Percentiles rank a stretch among this genome's conserved stretches.
These are phyloP conservation scores for Ophion slaviceki DNA, from an alignment of 2,888 invertebrate species.

Conservation along the genomic window DNA sequence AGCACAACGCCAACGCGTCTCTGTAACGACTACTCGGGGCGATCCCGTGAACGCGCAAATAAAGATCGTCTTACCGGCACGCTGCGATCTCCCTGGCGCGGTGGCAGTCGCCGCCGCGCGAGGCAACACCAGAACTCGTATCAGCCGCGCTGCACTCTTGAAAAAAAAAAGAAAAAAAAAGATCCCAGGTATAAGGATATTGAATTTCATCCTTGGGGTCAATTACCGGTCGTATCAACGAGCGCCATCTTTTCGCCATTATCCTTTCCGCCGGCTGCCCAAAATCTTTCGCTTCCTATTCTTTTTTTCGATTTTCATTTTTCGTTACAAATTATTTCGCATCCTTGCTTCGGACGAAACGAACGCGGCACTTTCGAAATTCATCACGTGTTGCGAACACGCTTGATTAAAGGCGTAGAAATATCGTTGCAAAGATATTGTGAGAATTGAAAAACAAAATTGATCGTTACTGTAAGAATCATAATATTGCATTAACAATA, in stretches of 20 bases:
- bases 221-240: constrained; percentile 44
- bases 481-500: background rate
- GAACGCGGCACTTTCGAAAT: background rate
- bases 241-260: constrained; percentile 20
- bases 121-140: constrained; percentile 29
- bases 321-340: background rate
- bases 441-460: too few species aligned
- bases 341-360: background rate
- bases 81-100: constrained; percentile 36
- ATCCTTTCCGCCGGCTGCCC: background rate
- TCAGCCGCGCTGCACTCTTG: background rate
- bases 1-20: constrained; percentile 38
- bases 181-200: constrained; percentile 46
- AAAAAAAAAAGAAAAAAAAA: constrained; percentile 32
- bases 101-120: background rate
- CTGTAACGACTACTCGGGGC: constrained; percentile 8
- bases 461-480: too few species aligned
- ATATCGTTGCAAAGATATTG: too few species aligned
- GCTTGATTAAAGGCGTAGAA: too few species aligned
- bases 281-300: background rate
- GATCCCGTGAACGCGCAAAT: constrained; percentile 47
- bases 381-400: background rate
- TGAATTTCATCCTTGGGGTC: constrained; percentile 59
- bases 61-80: constrained; percentile 60
- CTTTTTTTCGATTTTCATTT: background rate